phyloP scores from a whole-genome alignment of 2,113 vertebrate species.

The Crypturellus undulatus region DNA sequence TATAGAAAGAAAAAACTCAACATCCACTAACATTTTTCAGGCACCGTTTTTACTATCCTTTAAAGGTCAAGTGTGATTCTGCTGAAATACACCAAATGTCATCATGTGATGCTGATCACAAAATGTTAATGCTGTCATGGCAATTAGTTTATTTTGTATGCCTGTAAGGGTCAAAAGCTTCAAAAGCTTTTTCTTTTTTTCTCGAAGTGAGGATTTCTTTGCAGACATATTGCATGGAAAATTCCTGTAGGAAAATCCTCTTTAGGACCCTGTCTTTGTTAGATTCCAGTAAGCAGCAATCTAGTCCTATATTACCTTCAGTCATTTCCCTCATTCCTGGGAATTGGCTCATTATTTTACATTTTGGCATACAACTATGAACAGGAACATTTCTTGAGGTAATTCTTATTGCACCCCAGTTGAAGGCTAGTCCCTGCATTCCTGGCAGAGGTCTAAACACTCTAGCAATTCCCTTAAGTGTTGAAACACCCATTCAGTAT shows the following conservation, averaged over 20 bases:
- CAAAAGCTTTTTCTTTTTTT: neutral
- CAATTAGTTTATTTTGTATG: neutral
- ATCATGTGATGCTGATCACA: neutral
- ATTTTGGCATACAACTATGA: neutral
- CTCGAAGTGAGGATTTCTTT: neutral
- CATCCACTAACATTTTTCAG: neutral
- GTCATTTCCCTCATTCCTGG: constrained; percentile 7
- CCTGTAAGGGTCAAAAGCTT: neutral
- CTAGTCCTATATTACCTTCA: neutral
- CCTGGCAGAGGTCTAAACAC: constrained; percentile 18
- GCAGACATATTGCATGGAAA: neutral
- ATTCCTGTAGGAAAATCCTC: neutral
- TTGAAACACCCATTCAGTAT: neutral
- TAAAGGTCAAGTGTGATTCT: constrained; percentile 19
- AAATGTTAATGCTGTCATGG: neutral
- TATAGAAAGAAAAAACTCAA: neutral
- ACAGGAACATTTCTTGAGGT: neutral
- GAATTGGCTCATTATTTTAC: constrained; percentile 2
- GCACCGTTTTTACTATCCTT: neutral
- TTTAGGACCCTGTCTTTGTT: neutral
- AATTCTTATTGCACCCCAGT: neutral
- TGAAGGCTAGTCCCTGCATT: neutral
- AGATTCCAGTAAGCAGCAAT: neutral
- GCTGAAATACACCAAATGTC: neutral
- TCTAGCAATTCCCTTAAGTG: neutral